Evolutionary conservation across 2,888 invertebrate species (phyloP).

Genomic region (Agapostemon virescens): DNA sequence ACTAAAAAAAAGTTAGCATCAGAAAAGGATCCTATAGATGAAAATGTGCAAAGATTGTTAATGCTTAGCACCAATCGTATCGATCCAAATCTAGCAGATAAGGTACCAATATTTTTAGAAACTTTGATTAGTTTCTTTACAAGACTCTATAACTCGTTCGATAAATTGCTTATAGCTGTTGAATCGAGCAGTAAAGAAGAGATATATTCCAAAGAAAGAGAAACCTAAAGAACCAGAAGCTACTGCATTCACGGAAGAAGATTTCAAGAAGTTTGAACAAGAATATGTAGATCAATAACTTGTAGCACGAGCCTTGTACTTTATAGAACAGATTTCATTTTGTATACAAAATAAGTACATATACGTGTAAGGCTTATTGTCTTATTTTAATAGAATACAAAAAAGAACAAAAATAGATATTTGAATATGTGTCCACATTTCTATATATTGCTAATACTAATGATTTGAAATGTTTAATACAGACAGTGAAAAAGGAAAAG

Average conservation of each 20-base stretch:
- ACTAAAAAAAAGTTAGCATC: constrained; percentile 68
- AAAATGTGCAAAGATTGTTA: constrained; percentile 82
- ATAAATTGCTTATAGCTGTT: constrained; percentile 81
- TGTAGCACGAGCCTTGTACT: constrained; percentile 1
- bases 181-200: constrained; percentile 82
- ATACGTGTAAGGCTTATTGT: background rate
- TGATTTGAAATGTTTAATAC: constrained; percentile 69
- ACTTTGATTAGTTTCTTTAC: background rate
- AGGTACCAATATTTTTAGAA: constrained; percentile 76
- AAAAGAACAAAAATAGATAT: background rate
- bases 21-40: constrained; percentile 77
- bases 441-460: background rate
- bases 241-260: constrained; percentile 87
- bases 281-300: constrained; percentile 80
- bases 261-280: constrained; percentile 85
- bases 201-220: constrained; percentile 80
- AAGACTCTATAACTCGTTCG: constrained; percentile 1
- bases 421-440: background rate
- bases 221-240: constrained; percentile 81
- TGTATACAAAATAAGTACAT: background rate
- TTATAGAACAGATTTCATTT: background rate
- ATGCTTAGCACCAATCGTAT: constrained; percentile 80
- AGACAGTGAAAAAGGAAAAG: constrained; percentile 84
- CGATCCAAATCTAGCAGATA: constrained; percentile 79
- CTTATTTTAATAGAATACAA: background rate